Percentiles rank a stretch among this genome's conserved stretches.
Conservation (phyloP, 2,888 invertebrate genomes). For the Heliconius hortense region DNA sequence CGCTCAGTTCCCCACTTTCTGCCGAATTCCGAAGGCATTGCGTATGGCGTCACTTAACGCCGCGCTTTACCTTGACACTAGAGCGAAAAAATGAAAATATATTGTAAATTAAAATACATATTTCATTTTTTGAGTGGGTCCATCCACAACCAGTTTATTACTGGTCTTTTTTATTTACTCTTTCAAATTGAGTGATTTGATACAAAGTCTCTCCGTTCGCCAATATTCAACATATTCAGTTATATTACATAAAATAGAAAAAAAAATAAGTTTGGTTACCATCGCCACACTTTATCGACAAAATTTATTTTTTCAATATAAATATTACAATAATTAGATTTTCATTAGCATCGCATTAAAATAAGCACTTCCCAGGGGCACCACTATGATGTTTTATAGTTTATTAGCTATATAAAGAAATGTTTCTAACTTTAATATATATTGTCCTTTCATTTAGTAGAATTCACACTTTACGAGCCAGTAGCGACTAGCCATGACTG, state of each 20-base stretch:
- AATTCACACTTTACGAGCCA: constrained; percentile 14
- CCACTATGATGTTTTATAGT: not conserved
- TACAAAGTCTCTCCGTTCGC: not conserved
- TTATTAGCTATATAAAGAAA: constrained; percentile 8
- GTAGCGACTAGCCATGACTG: constrained; percentile 15
- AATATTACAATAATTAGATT: not conserved
- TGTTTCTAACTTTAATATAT: constrained; percentile 12
- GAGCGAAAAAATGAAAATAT: too few relatives aligned
- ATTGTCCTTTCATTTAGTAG: constrained; percentile 7
- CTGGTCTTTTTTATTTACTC: not conserved
- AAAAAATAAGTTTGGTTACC: not conserved
- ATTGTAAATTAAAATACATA: too few relatives aligned
- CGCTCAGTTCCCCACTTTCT: too few relatives aligned
- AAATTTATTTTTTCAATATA: not conserved
- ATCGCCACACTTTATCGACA: not conserved
- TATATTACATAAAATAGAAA: too few relatives aligned
- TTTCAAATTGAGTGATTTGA: not conserved
- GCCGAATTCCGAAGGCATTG: too few relatives aligned
- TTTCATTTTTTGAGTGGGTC: too few relatives aligned
- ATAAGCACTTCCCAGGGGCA: not conserved
- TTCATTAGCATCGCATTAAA: not conserved
- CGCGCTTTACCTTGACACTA: too few relatives aligned
- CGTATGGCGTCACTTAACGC: too few relatives aligned
- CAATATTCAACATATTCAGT: not conserved
- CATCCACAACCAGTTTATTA: too few relatives aligned